phyloP scores from a whole-genome alignment of 2,113 vertebrate genomes.

The Crypturellus undulatus region DNA sequence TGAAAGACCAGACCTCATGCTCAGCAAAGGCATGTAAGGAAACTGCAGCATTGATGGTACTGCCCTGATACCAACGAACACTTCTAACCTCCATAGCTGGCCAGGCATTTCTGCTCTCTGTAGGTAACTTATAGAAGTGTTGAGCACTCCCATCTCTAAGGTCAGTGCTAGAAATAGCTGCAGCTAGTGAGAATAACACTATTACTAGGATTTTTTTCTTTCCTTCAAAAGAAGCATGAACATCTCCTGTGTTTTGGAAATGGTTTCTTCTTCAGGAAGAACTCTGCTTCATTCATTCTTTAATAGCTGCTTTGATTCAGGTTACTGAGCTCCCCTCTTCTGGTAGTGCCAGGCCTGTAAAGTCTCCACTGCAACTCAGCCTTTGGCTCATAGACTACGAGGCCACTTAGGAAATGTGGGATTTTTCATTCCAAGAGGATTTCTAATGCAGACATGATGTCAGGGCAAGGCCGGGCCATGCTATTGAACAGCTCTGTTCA shows the following conservation, averaged over 20 bases:
- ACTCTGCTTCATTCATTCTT: not conserved
- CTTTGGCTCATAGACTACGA: conserved; percentile 43
- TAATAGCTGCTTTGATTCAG: not conserved
- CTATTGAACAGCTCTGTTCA: conserved; percentile 89
- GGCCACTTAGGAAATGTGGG: conserved; percentile 70
- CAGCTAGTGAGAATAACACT: not conserved
- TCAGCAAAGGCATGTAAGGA: not conserved
- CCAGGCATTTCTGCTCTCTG: not conserved
- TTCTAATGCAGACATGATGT: conserved; percentile 92
- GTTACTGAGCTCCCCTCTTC: not conserved
- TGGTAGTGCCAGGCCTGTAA: not conserved
- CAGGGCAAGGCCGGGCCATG: conserved; percentile 85
- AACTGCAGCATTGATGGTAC: not conserved
- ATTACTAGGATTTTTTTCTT: not conserved
- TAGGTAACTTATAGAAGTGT: not conserved
- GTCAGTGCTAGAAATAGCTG: not conserved
- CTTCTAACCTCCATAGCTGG: not conserved
- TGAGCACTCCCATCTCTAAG: not conserved
- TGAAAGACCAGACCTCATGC: not conserved
- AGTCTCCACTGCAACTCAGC: conserved; percentile 42
- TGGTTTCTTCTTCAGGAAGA: not conserved
- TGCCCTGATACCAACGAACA: not conserved
- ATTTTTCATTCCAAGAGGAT: conserved; percentile 86
- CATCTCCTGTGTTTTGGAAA: not conserved
- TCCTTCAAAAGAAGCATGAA: not conserved